These are phyloP conservation scores for Machimus rusticus DNA, from an alignment of 2,888 invertebrate species.

Conservation along the genomic window DNA sequence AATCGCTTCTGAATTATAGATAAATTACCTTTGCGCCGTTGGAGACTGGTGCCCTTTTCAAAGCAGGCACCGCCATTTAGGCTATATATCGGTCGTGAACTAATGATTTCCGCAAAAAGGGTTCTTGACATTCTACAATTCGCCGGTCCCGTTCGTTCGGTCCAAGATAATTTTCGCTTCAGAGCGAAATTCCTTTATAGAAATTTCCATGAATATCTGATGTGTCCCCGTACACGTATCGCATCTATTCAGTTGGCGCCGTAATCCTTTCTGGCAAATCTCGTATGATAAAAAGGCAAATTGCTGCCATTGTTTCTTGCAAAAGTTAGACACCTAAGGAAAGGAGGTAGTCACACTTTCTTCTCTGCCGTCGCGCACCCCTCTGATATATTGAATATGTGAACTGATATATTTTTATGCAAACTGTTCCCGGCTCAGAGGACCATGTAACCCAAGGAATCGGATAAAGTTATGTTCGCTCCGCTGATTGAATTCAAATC, in stretches of 20 bases:
- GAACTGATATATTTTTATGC: not conserved
- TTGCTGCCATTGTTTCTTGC: not conserved
- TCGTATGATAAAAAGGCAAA: conserved; percentile 15
- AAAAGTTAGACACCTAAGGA: not conserved
- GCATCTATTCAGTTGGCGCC: not conserved
- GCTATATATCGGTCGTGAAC: not conserved
- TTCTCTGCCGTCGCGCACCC: not conserved
- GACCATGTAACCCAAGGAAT: not conserved
- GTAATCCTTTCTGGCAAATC: not conserved
- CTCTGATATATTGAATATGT: not conserved
- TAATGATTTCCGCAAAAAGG: conserved; percentile 1
- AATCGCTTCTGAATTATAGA: conserved; percentile 16
- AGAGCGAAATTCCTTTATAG: not conserved
- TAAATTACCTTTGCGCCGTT: not conserved
- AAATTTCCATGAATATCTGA: conserved; percentile 21
- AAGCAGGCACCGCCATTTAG: not conserved
- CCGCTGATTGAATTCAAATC: not conserved
- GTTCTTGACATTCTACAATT: not conserved
- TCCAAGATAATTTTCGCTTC: conserved; percentile 2
- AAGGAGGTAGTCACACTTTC: not conserved
- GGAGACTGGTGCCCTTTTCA: not conserved
- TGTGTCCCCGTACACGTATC: not conserved
- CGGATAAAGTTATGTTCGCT: not conserved
- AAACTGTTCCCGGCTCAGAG: not conserved
- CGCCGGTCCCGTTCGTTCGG: not conserved